Base-by-base conservation (phyloP, 2,888 invertebrate genomes). In the Pegoplata infirma region DNA sequence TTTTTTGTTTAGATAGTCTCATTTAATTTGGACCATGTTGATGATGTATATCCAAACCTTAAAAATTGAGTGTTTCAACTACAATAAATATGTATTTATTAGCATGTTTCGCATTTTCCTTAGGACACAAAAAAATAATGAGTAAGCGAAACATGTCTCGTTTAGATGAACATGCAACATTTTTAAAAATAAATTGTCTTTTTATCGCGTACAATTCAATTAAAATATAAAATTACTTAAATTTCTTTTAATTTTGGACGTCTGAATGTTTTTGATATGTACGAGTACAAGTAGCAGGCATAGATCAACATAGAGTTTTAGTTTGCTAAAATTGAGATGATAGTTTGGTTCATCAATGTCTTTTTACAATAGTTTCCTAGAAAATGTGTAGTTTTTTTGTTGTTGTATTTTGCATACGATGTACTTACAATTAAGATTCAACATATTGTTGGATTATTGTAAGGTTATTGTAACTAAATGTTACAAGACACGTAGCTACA, bases 121-220 rank as follows among this genome's bases (percentile, higher is more conserved):
- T 32, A 32, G 10, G 10, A 32, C 12, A 32, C 12, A 32, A 32
- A n/a, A n/a, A 10, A 10, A 32, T 32, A 32, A 32, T 32, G 32
- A 32, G 32, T 7, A 32, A n/a, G 32, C 8, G 32, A n/a, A n/a
- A n/a, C 32, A 32, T 32, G 32, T 32, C 12, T 10, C 8, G 28
- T 10, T n/a, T n/a, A 32, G 32, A 32, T 32, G 32, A 32, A 68
- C 67, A 55, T 10, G n/a, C n/a, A n/a, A n/a, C 36, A 63, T 68
- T 23, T 68, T 64, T 25, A 67, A 79, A 64, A 79, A 74, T 79
- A 81, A 79, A 81, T 81, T 78, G 64, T 68, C 64, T 78, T 76
- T 76, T 79, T 76, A 81, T 69, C 79, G 79, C 74, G 66, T 69
- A 74, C 79, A 81, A 79, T 76, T 81, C 79, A 81, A 81, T 81